Evolutionary conservation across 2,113 vertebrate species (phyloP).

Genomic region (Argyrosomus japonicus): DNA sequence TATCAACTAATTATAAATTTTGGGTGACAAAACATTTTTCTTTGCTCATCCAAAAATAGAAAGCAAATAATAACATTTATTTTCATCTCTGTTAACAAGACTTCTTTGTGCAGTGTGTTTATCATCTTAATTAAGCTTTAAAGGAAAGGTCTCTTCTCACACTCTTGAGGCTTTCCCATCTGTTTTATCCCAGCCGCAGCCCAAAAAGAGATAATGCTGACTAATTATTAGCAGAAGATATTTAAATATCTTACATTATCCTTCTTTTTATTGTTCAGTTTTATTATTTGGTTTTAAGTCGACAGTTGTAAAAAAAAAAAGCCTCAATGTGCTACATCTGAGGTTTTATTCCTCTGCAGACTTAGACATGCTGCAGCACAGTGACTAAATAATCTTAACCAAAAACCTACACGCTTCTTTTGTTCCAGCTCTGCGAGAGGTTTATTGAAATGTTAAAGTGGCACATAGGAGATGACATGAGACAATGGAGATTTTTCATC

Average conservation of each 20-base stretch:
- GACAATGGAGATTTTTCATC: not conserved
- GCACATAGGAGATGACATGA: not conserved
- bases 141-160: slow-evolving; percentile 39
- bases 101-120: slow-evolving; percentile 29
- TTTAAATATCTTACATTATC: slow-evolving; percentile 17
- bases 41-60: slow-evolving; percentile 1
- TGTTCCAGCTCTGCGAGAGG: not conserved
- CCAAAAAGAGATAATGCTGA: slow-evolving; percentile 28
- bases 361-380: not conserved
- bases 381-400: not conserved
- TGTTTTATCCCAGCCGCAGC: slow-evolving; percentile 38
- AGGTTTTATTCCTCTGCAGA: not conserved
- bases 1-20: not conserved
- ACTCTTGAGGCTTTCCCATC: slow-evolving; percentile 45
- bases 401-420: not conserved
- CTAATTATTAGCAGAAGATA: slow-evolving; percentile 5
- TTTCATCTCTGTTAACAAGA: slow-evolving; percentile 29
- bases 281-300: not conserved
- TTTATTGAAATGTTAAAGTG: not conserved
- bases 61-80: slow-evolving; percentile 25
- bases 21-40: not conserved
- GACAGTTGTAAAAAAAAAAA: not conserved
- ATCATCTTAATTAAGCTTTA: slow-evolving; percentile 40
- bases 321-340: not conserved
- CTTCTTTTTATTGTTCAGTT: slow-evolving; percentile 16